These are phyloP conservation scores for Macropus fuliginosus DNA, from an alignment of 2,797 vertebrate genomes.

Conservation along the genomic window DNA sequence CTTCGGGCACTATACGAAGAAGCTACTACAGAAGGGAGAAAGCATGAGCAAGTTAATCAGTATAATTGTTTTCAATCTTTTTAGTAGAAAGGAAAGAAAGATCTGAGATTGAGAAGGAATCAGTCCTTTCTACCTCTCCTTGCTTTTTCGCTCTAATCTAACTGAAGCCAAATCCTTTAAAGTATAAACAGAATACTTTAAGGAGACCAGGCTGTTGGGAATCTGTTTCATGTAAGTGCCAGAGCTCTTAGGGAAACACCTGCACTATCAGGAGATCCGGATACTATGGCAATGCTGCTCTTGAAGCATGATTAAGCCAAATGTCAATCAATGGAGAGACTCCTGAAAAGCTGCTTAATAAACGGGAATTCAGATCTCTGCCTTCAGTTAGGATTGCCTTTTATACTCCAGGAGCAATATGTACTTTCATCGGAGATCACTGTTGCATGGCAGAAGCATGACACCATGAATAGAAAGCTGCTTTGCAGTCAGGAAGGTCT, in stretches of 20 bases:
- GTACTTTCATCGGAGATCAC: background rate
- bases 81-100: background rate
- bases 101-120: background rate
- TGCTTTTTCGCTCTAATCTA: constrained; percentile 41
- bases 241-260: constrained; percentile 7
- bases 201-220: constrained; percentile 15
- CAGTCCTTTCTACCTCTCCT: constrained; percentile 14
- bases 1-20: background rate
- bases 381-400: constrained; percentile 23
- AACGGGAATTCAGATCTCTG: background rate
- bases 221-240: constrained; percentile 38
- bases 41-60: background rate
- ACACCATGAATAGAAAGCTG: background rate
- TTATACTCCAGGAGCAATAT: constrained; percentile 21
- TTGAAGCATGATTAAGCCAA: background rate
- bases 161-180: constrained; percentile 44
- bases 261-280: constrained; percentile 25
- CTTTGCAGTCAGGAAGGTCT: background rate
- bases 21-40: background rate
- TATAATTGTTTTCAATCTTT: background rate
- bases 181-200: background rate
- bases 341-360: constrained; percentile 11
- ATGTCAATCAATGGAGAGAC: background rate
- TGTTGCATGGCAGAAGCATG: background rate
- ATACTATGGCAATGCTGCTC: background rate